Percentiles rank a stretch among this genome's conserved stretches.
phyloP scores from a whole-genome alignment of 2,113 vertebrate species.

The Urocolius indicus region DNA sequence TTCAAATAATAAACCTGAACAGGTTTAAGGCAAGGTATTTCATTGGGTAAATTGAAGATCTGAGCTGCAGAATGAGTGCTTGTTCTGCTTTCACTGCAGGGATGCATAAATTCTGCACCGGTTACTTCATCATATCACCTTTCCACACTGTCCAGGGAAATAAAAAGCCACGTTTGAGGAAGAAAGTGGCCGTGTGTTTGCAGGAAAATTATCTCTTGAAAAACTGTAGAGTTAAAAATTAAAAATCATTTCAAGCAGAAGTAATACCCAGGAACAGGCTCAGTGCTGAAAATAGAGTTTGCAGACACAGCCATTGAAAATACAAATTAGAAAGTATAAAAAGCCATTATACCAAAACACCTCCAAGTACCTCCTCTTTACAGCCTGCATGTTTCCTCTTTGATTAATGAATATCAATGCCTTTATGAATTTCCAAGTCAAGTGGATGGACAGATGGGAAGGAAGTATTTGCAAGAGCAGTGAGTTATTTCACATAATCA shows the following conservation, averaged over 20 bases:
- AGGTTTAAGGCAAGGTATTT: background rate
- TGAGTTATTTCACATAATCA: fast-evolving
- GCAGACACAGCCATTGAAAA: background rate
- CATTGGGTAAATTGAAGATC: background rate
- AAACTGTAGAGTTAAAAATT: background rate
- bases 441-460: background rate
- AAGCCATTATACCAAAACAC: background rate
- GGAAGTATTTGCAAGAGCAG: background rate
- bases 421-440: background rate
- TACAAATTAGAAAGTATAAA: background rate
- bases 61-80: background rate
- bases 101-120: background rate
- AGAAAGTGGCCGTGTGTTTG: background rate
- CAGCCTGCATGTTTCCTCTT: background rate
- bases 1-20: background rate
- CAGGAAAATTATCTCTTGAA: background rate
- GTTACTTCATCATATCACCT: background rate
- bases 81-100: background rate
- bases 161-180: background rate
- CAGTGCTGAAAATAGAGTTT: background rate
- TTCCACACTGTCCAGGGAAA: background rate
- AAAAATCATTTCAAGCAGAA: background rate
- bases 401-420: background rate
- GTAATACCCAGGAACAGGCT: background rate
- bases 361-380: background rate